Evolutionary conservation across 2,113 vertebrate species (phyloP).

Genomic region (Brienomyrus longianalis): DNA sequence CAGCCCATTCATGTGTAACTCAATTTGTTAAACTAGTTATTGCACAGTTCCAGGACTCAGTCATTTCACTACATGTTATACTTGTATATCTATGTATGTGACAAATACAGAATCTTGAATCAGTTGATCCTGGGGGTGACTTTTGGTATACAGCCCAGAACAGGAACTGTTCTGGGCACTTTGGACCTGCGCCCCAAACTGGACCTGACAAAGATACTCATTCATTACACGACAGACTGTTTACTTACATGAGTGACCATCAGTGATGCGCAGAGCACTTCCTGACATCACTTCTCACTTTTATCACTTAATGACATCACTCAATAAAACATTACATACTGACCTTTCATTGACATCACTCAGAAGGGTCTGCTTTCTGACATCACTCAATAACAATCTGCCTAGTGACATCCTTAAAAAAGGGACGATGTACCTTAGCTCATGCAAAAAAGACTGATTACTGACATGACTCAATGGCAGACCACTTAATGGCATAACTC

Average conservation of each 20-base stretch:
- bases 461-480: background rate
- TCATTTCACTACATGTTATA: no score
- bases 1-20: no score
- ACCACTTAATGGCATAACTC: background rate
- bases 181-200: background rate
- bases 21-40: no score
- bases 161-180: background rate
- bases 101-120: no score
- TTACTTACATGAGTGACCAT: background rate
- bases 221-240: background rate
- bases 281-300: background rate
- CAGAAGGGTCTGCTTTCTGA: background rate
- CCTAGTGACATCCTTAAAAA: background rate
- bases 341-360: background rate
- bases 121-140: background rate
- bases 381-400: slow-evolving; percentile 2
- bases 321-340: background rate
- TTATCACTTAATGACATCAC: background rate
- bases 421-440: background rate
- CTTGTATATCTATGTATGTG: no score
- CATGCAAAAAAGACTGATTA: background rate
- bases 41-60: no score
- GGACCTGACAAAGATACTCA: background rate
- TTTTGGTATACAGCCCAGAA: background rate
- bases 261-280: background rate